Conservation (phyloP, 1,140 invertebrate genomes). For the Rhynchophorus ferrugineus region DNA sequence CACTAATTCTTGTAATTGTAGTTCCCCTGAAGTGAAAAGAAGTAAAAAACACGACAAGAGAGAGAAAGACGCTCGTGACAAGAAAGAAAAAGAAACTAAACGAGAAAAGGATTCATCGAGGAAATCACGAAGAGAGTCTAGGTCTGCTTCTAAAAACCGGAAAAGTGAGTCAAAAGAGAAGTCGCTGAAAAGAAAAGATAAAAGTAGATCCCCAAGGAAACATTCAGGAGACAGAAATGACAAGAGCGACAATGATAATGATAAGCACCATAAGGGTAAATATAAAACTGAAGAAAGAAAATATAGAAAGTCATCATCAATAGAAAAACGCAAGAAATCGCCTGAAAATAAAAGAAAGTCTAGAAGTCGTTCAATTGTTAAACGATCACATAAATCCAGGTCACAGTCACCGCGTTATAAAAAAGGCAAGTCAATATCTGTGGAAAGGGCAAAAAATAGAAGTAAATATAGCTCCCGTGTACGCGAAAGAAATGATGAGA, state of each 20-base stretch:
- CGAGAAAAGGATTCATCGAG: constrained; percentile 5
- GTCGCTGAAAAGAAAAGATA: constrained; percentile 1
- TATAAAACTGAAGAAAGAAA: constrained; percentile 8
- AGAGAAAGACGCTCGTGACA: background rate
- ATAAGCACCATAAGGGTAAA: constrained; percentile 9
- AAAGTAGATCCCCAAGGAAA: constrained; percentile 10
- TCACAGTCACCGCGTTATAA: background rate
- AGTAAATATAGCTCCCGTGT: background rate
- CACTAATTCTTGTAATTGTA: constrained; percentile 19
- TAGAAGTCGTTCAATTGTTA: constrained; percentile 7
- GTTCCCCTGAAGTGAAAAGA: constrained; percentile 30
- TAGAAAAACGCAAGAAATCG: constrained; percentile 7
- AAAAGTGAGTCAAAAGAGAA: background rate
- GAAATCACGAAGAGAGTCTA: constrained; percentile 3
- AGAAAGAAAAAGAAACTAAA: constrained; percentile 21
- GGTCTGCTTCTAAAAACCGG: constrained; percentile 1
- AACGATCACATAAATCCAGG: constrained; percentile 13
- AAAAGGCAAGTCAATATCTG: constrained; percentile 8
- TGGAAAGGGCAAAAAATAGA: constrained; percentile 3
- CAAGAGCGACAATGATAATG: constrained; percentile 2
- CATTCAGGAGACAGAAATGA: constrained; percentile 16
- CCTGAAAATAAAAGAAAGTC: constrained; percentile 16
- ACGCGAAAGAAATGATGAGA: constrained; percentile 4
- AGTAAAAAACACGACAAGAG: constrained; percentile 21
- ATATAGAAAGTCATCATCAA: constrained; percentile 12